Base-by-base conservation (phyloP, 2,113 vertebrate species). In the Alexandromys fortis region DNA sequence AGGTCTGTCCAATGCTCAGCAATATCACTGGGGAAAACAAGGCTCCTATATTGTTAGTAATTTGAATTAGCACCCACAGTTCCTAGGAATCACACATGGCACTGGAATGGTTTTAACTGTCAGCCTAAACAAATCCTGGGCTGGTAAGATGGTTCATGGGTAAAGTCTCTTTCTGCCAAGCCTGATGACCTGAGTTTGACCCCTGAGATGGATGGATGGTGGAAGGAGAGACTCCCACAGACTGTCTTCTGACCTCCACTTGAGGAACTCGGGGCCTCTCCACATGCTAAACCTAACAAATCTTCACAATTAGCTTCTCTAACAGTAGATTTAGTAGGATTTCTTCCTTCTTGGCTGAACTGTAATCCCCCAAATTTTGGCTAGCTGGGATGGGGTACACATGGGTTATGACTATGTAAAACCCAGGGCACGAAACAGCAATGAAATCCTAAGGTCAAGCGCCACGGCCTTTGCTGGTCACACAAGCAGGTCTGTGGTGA, bases 401-500 rank as follows among this genome's bases (percentile, higher is more conserved):
- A 68, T 58, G 61, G 38, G 47, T 76, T 38, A 92, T 0, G 86
- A 38, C 38, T 19, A 68, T 7, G 21, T 45, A 47, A 73, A 88
- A 55, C 30, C 77, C 82, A n/a, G 91, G 38, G 65, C 92, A 96
- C 28, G 95, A 67, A 95, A 93, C 92, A 89, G 73, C 75, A 94
- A 0, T 63, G 47, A 93, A 94, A 79, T 61, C 75, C 75, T 90
- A 79, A 86, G 8, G 72, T 70, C 63, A 49, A 42, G n/a, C 16
- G 87, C 26, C 72, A 77, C 7, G n/a, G 68, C 22, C 42, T 21
- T 33, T 68, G 19, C 68, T 45, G 82, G 82, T 63, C 73, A 63
- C 28, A 30, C 14, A 94, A 86, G 89, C 70, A 95, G 45, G 49
- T 75, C 47, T 3, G 49, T 45, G 42, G 73, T 87, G 61, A 94